phyloP scores from a whole-genome alignment of 2,888 invertebrate species.

The Drosophila neotestacea region DNA sequence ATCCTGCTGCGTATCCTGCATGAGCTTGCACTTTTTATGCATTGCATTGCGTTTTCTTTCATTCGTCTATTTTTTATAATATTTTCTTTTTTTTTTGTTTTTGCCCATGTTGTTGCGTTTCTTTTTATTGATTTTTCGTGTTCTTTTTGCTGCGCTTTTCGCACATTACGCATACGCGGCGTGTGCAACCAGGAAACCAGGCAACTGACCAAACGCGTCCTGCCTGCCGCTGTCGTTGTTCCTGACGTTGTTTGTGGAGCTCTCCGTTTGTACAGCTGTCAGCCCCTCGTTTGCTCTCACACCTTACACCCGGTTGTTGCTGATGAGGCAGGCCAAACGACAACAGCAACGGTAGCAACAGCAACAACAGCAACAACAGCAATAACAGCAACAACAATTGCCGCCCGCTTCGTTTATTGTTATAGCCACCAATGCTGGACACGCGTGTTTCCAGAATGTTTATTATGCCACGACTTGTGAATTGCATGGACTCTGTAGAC shows the following conservation, averaged over 20 bases:
- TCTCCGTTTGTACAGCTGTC: constrained; percentile 75
- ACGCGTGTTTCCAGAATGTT: constrained; percentile 57
- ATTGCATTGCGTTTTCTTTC: constrained; percentile 48
- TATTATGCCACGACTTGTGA: constrained; percentile 55
- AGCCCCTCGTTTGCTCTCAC: constrained; percentile 61
- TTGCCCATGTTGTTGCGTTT: background rate
- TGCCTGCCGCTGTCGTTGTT: constrained; percentile 8
- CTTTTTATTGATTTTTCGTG: constrained; percentile 66
- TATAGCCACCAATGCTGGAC: constrained; percentile 49
- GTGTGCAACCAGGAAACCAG: constrained; percentile 81
- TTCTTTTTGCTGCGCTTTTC: constrained; percentile 60
- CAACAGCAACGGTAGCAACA: constrained; percentile 4
- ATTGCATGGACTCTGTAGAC: constrained; percentile 33
- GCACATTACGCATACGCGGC: constrained; percentile 67
- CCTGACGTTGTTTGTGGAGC: constrained; percentile 72
- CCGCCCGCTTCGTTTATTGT: constrained; percentile 55
- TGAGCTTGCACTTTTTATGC: constrained; percentile 54
- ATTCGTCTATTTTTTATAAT: constrained; percentile 31
- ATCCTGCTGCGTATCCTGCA: constrained; percentile 31
- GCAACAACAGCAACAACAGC: constrained; percentile 15
- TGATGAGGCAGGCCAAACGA: constrained; percentile 26
- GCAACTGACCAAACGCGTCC: constrained; percentile 83
- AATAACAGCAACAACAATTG: constrained; percentile 31
- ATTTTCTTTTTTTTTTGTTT: constrained; percentile 2
- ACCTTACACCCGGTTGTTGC: constrained; percentile 17